Evolutionary conservation across 2,113 vertebrate species (phyloP).

Genomic region (Urocolius indicus): DNA sequence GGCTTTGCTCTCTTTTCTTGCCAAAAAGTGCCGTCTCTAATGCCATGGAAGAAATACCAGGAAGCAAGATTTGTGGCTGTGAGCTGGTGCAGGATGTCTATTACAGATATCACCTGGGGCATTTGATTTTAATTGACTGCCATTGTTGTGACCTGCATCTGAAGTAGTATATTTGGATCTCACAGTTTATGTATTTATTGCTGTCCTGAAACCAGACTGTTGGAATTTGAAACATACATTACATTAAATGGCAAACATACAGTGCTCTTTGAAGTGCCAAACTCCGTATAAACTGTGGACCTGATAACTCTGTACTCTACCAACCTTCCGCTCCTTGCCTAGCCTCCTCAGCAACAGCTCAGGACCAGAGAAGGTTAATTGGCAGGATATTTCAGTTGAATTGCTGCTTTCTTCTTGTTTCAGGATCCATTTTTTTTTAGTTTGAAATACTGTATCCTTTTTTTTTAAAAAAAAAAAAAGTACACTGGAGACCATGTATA

Average conservation of each 20-base stretch:
- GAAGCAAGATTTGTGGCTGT: conserved; percentile 29
- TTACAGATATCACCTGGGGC: conserved; percentile 26
- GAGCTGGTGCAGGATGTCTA: not conserved
- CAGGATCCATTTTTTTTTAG: not conserved
- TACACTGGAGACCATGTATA: fast-evolving
- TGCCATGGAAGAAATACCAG: not conserved
- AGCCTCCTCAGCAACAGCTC: not conserved
- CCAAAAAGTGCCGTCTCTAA: not conserved
- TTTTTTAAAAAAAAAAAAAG: not conserved
- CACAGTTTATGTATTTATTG: not conserved
- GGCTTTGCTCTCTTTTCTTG: not conserved
- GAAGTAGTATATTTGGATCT: not conserved
- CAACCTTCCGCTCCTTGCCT: not conserved
- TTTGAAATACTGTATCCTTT: not conserved
- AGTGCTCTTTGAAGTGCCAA: not conserved
- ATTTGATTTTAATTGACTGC: not conserved
- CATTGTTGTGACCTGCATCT: not conserved
- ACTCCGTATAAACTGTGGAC: not conserved
- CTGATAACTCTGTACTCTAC: not conserved
- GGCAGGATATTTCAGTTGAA: not conserved
- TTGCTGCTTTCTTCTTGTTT: not conserved
- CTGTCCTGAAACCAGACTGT: not conserved
- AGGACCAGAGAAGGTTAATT: not conserved
- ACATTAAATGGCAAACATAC: not conserved
- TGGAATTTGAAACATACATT: not conserved